Evolutionary conservation across 2,113 vertebrate species (phyloP), one percentile per base, ranked within the genome.

Genomic region (Chamaetylas fuelleborni): DNA sequence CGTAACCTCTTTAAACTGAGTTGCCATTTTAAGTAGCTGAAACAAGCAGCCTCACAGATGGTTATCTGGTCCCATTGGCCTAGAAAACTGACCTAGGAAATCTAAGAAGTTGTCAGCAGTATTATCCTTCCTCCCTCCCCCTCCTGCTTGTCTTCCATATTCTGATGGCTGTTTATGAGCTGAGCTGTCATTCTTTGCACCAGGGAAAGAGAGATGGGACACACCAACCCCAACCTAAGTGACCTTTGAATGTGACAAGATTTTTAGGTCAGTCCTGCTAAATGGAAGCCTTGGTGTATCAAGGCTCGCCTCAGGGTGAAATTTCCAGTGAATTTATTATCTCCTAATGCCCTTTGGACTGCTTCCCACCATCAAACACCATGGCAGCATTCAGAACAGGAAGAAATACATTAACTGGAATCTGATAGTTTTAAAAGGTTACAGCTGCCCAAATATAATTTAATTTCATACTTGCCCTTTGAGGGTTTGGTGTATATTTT

Each of bases 391-490:
- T 97, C 96, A 95, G 98, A 98, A 98, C 97, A 98, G 98, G 98
- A 98, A 98, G 98, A 98, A 98, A 98, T 98, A 98, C 98, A 98
- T 98, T 98, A 98, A 98, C 97, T 98, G 97, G 98, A 98, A 98
- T 98, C 98, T 98, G 98, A 98, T 98, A 97, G 93, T 98, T 98
- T 98, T 98, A 98, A 98, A 98, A 98, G 98, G 98, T 98, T 98
- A 98, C 98, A 98, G 98, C 98, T 98, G 98, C 98, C 98, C 98
- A 98, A 98, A 98, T 98, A 98, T 98, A 98, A 98, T 98, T 98
- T 98, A 98, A 98, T 98, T 98, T 98, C 98, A 98, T 98, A 98
- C 98, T 98, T 98, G 98, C 98, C 98, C 98, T 98, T 98, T 98
- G 98, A 98, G 98, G 97, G 98, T 98, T 98, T 98, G 98, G 98